Percentiles rank a stretch among this genome's conserved stretches.
Conservation (phyloP, 2,797 vertebrate species). For the Alectoris magna region DNA sequence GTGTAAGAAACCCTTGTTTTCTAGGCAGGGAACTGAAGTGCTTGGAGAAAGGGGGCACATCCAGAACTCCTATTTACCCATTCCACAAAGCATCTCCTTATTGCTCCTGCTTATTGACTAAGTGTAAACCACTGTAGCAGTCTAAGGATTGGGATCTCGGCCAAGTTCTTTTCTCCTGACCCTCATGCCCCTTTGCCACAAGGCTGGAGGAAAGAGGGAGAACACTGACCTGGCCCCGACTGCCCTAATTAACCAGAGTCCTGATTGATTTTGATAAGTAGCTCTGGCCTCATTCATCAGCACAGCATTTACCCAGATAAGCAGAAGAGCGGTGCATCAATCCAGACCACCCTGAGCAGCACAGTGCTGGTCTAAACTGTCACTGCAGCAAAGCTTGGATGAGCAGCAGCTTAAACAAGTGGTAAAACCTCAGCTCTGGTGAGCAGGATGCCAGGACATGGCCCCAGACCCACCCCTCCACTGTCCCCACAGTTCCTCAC, state of each 20-base stretch:
- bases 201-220: not conserved
- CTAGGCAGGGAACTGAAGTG: not conserved
- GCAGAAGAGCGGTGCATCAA: not conserved
- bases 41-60: not conserved
- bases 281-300: constrained; percentile 18
- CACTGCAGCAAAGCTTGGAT: not conserved
- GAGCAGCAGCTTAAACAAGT: not conserved
- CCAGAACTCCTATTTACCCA: not conserved
- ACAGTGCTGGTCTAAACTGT: not conserved
- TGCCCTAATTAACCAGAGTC: constrained; percentile 22
- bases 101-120: constrained; percentile 29
- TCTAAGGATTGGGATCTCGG: not conserved
- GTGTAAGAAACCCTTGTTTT: not conserved
- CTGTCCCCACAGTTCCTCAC: not conserved
- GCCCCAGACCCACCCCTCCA: not conserved
- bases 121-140: not conserved
- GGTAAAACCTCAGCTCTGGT: not conserved
- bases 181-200: not conserved
- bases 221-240: not conserved
- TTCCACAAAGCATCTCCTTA: not conserved
- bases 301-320: not conserved
- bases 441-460: not conserved
- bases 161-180: not conserved
- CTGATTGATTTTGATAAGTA: constrained; percentile 26
- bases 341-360: not conserved